Base-by-base conservation (phyloP, 2,797 vertebrate genomes). In the Poecilia gillii region DNA sequence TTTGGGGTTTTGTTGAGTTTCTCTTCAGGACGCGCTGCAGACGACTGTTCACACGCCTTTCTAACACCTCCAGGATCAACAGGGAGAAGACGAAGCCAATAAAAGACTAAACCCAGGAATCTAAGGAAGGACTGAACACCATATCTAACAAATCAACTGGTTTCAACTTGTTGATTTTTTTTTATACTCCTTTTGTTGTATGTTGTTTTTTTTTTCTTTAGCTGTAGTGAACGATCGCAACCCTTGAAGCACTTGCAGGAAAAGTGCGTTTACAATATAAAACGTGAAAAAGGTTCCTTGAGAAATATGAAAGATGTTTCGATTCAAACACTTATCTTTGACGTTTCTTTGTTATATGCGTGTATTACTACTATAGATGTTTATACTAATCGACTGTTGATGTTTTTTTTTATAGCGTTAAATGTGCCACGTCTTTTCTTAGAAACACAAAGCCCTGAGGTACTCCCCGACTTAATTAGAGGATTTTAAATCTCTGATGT, bases 11-110 rank as follows among this genome's bases (percentile, higher is more conserved):
- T 94, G 84, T 95, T 81, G 45, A 20, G 36, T 92, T 94, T 95
- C 93, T 95, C 94, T 84, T 90, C 87, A 64, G 79, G 62, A 86
- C 93, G 95, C 94, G 94, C 87, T 94, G 85, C 85, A 88, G 92
- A 93, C 18, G 96, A 97, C 97, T 97, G 97, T 99, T 98, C 97
- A 97, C 97, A 97, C 83, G 75, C 84, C 85, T 92, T 94, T 90
- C 81, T 83, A 88, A 88, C 85, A 78, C 72, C 77, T 75, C 81
- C 87, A 93, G 92, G 93, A 94, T 94, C 95, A 92, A 92, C 96
- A 96, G 96, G 96, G 97, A 97, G 93, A 91, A 88, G 70, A 91
- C 75, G 77, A 93, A 93, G 95, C 80, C 90, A 93, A 91, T 89
- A 86, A 91, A 90, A 89, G 85, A 94, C 91, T 88, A 7, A 94